Conservation (phyloP, 2,888 invertebrate genomes). For the Euphydryas editha region DNA sequence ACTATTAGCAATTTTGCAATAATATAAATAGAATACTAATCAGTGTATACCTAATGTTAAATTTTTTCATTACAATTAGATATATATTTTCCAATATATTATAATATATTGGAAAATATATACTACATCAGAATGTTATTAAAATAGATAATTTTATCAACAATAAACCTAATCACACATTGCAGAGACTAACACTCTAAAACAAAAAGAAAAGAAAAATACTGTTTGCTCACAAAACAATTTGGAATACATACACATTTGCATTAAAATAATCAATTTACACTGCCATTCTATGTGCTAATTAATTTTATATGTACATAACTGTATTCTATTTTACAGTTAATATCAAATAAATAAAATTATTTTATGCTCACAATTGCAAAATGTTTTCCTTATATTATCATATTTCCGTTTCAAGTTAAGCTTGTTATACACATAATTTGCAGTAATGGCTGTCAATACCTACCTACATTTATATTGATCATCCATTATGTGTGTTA, state of each 20-base stretch:
- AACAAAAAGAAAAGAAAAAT: neutral
- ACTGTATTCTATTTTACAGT: constrained; percentile 4
- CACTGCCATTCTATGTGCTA: neutral
- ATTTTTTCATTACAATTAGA: too few relatives aligned
- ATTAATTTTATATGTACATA: neutral
- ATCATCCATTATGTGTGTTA: neutral
- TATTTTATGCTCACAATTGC: neutral
- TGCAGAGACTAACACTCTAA: neutral
- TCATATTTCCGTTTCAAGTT: constrained; percentile 29
- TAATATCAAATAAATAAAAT: neutral
- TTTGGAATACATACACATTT: neutral
- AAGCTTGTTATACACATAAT: constrained; percentile 15
- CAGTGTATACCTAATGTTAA: too few relatives aligned
- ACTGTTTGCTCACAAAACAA: neutral
- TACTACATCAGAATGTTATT: neutral
- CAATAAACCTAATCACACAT: neutral
- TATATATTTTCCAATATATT: too few relatives aligned
- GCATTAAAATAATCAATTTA: constrained; percentile 4
- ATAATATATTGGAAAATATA: neutral
- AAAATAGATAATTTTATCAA: neutral
- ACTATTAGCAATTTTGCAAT: too few relatives aligned
- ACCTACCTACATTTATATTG: neutral
- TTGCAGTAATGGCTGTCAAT: constrained; percentile 2
- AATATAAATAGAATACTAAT: too few relatives aligned
- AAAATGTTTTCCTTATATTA: constrained; percentile 38